phyloP scores from a whole-genome alignment of 2,113 vertebrate genomes.

The Microtus pennsylvanicus region DNA sequence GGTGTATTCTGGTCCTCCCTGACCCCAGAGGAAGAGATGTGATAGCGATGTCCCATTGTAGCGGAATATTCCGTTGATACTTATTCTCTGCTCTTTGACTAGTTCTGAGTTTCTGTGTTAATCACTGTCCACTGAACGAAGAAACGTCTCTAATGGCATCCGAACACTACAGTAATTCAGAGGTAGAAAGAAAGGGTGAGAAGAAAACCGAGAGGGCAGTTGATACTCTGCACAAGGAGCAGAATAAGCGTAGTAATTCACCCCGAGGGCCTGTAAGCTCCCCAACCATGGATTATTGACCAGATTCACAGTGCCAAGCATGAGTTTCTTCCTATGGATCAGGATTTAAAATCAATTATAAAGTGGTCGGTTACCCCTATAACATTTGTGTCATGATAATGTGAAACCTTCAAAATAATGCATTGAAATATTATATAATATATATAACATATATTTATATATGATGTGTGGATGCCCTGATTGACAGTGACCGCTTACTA shows the following conservation, averaged over 20 bases:
- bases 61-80: no score
- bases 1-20: neutral
- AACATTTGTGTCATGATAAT: neutral
- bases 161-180: rapidly evolving
- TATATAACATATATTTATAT: no score
- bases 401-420: neutral
- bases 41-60: no score
- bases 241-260: neutral
- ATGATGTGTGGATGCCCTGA: neutral
- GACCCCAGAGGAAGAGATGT: no score
- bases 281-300: neutral
- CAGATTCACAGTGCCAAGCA: neutral
- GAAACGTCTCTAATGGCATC: neutral
- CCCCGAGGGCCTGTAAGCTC: neutral
- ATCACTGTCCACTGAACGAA: neutral
- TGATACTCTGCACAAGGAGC: neutral
- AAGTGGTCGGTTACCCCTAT: neutral
- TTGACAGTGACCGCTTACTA: neutral
- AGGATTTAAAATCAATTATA: neutral
- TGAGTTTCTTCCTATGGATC: neutral
- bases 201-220: no score
- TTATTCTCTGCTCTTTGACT: neutral
- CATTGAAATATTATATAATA: neutral
- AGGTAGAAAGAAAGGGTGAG: neutral
- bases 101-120: neutral